phyloP scores from a whole-genome alignment of 1,140 invertebrate genomes.

The Mylabris phalerata region DNA sequence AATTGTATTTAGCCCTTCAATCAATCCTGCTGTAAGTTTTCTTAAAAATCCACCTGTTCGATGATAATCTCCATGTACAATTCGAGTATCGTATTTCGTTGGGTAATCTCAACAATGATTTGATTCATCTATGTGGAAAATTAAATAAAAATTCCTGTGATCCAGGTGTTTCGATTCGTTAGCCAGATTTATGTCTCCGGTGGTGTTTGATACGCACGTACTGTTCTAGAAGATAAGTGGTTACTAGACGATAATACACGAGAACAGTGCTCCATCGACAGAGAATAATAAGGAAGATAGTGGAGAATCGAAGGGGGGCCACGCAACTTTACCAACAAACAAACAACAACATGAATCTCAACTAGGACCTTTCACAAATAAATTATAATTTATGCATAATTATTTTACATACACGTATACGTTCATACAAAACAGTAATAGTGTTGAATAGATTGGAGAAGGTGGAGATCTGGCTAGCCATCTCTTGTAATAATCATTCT shows the following conservation, averaged over 20 bases:
- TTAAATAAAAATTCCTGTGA: too few relatives aligned
- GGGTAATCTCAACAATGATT: too few relatives aligned
- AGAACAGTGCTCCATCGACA: neutral
- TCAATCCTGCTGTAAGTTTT: too few relatives aligned
- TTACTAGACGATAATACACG: neutral
- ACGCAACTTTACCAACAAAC: neutral
- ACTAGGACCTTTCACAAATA: conserved; percentile 6
- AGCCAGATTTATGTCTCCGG: conserved; percentile 1
- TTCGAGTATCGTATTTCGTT: too few relatives aligned
- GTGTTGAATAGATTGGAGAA: too few relatives aligned
- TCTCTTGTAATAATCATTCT: conserved; percentile 5
- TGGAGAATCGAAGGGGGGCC: neutral
- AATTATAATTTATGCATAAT: conserved; percentile 18
- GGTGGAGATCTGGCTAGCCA: neutral
- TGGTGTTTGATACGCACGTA: conserved; percentile 7
- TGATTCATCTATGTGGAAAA: too few relatives aligned
- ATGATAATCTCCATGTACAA: too few relatives aligned
- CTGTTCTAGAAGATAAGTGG: neutral
- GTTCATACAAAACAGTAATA: too few relatives aligned
- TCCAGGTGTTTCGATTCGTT: too few relatives aligned
- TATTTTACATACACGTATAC: conserved; percentile 2
- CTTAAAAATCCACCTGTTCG: too few relatives aligned
- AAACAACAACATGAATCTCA: conserved; percentile 4
- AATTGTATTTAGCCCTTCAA: conserved; percentile 5
- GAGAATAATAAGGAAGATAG: too few relatives aligned